These are phyloP conservation scores for Drosophila pectinifera DNA, from an alignment of 1,140 invertebrate genomes.

Conservation along the genomic window DNA sequence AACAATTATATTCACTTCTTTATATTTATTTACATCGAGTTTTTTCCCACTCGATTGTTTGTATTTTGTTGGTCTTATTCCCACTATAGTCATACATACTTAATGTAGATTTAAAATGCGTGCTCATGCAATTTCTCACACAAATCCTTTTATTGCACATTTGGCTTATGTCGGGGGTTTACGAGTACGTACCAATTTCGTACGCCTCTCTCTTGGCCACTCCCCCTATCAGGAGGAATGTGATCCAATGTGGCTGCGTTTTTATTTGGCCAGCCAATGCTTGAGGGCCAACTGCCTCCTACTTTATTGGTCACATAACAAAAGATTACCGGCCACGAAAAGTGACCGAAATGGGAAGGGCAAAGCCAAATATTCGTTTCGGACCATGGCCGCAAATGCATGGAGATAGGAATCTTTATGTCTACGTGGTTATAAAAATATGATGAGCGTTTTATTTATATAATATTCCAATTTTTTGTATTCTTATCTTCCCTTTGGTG, in stretches of 20 bases:
- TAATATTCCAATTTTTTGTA: constrained; percentile 40
- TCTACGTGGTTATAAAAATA: constrained; percentile 78
- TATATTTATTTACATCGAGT: constrained; percentile 44
- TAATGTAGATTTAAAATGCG: constrained; percentile 81
- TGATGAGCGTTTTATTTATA: constrained; percentile 75
- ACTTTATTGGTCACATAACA: constrained; percentile 81
- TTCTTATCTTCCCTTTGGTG: constrained; percentile 19
- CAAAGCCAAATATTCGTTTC: constrained; percentile 52
- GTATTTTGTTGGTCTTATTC: neutral
- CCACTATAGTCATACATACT: constrained; percentile 62
- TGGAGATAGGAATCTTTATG: constrained; percentile 71
- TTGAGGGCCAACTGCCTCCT: constrained; percentile 61
- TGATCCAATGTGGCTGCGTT: constrained; percentile 34
- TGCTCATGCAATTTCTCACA: constrained; percentile 79
- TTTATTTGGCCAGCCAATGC: constrained; percentile 49
- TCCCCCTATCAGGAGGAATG: constrained; percentile 40
- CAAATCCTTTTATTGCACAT: constrained; percentile 82
- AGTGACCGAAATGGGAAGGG: constrained; percentile 14
- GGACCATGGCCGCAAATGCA: constrained; percentile 32
- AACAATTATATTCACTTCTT: constrained; percentile 12
- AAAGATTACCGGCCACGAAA: constrained; percentile 62
- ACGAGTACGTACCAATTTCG: constrained; percentile 68
- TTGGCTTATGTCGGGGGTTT: constrained; percentile 69
- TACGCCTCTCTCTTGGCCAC: constrained; percentile 41
- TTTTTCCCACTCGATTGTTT: neutral